Evolutionary conservation across 2,888 invertebrate genomes (phyloP).

Genomic region (Oscheius sp.): DNA sequence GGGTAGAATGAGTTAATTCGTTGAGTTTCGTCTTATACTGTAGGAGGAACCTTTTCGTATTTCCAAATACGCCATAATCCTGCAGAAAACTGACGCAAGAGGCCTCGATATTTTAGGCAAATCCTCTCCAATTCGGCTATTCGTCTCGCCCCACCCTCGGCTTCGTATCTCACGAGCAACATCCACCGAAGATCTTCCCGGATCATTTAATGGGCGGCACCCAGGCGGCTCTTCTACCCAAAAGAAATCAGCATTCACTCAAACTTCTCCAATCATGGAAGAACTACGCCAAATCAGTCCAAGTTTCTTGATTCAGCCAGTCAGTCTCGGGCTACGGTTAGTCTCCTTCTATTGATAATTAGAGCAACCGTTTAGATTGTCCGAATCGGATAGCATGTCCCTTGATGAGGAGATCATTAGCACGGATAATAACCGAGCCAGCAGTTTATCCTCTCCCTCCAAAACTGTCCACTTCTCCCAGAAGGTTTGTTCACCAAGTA

Average conservation of each 20-base stretch:
- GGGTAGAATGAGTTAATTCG: no score
- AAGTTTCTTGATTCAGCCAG: background rate
- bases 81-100: no score
- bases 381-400: slow-evolving; percentile 13
- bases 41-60: no score
- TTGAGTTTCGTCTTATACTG: no score
- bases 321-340: background rate
- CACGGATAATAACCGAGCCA: slow-evolving; percentile 17
- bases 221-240: no score
- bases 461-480: slow-evolving; percentile 13
- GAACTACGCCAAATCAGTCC: background rate
- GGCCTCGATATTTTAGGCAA: slow-evolving; percentile 17
- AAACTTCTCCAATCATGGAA: background rate
- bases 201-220: slow-evolving; percentile 17
- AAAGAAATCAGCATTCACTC: no score
- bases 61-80: no score
- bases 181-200: slow-evolving; percentile 20
- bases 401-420: slow-evolving; percentile 15
- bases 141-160: slow-evolving; percentile 8
- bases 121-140: background rate
- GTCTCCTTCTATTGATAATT: background rate
- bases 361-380: background rate
- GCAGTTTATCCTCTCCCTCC: slow-evolving; percentile 8
- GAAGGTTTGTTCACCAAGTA: background rate
- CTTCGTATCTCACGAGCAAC: slow-evolving; percentile 20